Evolutionary conservation across 2,113 vertebrate genomes (phyloP).

Genomic region (Pteronura brasiliensis): DNA sequence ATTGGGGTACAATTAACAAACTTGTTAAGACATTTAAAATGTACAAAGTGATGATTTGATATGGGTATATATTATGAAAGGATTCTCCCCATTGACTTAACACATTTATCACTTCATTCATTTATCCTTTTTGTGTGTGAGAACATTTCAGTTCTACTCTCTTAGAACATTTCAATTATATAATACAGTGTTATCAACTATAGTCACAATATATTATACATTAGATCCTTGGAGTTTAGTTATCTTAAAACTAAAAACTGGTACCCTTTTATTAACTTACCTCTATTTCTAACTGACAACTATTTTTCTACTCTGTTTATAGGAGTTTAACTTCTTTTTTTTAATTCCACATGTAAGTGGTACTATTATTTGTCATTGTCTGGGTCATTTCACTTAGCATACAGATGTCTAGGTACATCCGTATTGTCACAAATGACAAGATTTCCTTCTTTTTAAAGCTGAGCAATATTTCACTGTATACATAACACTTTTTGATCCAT

Average conservation of each 20-base stretch:
- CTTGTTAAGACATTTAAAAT: not conserved
- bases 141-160: not conserved
- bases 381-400: not conserved
- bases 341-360: not conserved
- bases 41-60: not conserved
- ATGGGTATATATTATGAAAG: not conserved
- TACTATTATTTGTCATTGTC: not conserved
- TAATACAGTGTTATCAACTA: not conserved
- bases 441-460: not conserved
- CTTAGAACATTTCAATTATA: not conserved
- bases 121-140: not conserved
- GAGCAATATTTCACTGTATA: not conserved
- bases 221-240: not conserved
- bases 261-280: not conserved
- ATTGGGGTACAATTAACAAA: not conserved
- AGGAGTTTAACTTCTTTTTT: not conserved
- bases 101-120: not conserved
- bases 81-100: not conserved
- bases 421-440: not conserved
- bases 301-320: not conserved
- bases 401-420: not conserved
- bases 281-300: not conserved
- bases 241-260: not conserved
- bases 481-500: not conserved
- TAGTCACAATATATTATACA: not conserved